Evolutionary conservation across 2,888 invertebrate species (phyloP), one percentile per base, ranked within the genome.

Genomic region (Drosophila longiperda): DNA sequence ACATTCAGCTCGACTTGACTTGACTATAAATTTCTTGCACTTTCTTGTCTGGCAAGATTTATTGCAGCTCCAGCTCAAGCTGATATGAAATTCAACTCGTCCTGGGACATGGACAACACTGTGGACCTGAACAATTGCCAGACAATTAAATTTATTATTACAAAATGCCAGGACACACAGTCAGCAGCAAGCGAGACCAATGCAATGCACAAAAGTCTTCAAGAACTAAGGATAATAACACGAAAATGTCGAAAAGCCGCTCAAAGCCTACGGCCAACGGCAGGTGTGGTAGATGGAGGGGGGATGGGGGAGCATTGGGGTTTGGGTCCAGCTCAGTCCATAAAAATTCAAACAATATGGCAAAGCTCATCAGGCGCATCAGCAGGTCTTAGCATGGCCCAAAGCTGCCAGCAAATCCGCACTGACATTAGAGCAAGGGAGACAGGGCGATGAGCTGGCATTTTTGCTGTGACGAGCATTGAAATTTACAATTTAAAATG

Each of bases 401-500:
- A 64, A 62, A 78, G 80, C 87, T 76, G 75, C 40, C 78, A 64
- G 58, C 73, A 81, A 85, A 83, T 79, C 79, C 79, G 58, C 66
- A 65, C 73, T 65, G 64, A 23, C 49, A 38, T 33, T 11, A 17
- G 48, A 12, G 48, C 20, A 34, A 48, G 52, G 40, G 20, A 40
- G 63, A 59, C 20, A 20, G 26, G 34, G 11, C 20, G 36, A 32
- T 20, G 23, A 26, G 49, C 11, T n/a, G 52, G 33, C 12, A 11
- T 26, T 23, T 33, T 12, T 62, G 53, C 58, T 53, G 52, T 69
- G 45, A 69, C 62, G 66, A 74, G 75, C 69, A 84, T 71, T 77
- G 73, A 83, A 87, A 89, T 87, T 86, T 83, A 84, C 84, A 87
- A 87, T 87, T 87, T 87, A 80, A 84, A 82, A 77, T 84, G 81